Percentiles rank a stretch among this genome's conserved stretches.
Evolutionary conservation across 2,113 vertebrate species (phyloP).

Genomic region (Pterophyllum scalare): DNA sequence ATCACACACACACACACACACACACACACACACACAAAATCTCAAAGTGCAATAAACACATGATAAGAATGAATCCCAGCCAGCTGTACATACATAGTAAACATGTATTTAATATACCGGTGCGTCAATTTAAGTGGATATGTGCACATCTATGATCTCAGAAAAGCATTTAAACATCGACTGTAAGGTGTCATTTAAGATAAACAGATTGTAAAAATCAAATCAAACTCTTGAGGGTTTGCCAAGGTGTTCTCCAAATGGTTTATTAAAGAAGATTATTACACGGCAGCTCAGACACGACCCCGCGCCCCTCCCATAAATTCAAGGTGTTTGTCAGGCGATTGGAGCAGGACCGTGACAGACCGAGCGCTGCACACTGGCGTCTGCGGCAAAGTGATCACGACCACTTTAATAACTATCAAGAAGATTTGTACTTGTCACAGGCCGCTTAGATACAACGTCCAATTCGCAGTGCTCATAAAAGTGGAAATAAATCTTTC

Average conservation of each 20-base stretch:
- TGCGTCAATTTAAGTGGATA: neutral
- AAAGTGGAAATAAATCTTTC: constrained; percentile 62
- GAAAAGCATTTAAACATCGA: constrained; percentile 3
- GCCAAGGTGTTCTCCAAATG: constrained; percentile 21
- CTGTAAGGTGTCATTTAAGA: constrained; percentile 20
- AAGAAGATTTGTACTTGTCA: constrained; percentile 80
- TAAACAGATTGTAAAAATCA: constrained; percentile 42
- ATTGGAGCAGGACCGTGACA: constrained; percentile 47
- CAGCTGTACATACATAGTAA: neutral
- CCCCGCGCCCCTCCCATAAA: constrained; percentile 44
- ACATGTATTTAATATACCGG: constrained; percentile 5
- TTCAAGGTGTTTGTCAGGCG: constrained; percentile 49
- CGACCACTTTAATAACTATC: constrained; percentile 75
- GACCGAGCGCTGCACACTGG: constrained; percentile 34
- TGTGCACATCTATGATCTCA: neutral
- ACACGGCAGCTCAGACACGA: constrained; percentile 26
- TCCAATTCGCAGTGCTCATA: constrained; percentile 56
- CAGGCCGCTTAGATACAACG: constrained; percentile 51
- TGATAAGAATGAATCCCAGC: constrained; percentile 18
- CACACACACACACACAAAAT: neutral
- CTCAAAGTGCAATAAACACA: constrained; percentile 50
- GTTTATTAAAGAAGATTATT: constrained; percentile 47
- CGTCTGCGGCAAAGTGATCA: constrained; percentile 52
- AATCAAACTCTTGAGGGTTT: constrained; percentile 46
- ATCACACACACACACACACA: neutral